Conservation (phyloP, 2,797 vertebrate genomes). For the Sorex maritimensis region DNA sequence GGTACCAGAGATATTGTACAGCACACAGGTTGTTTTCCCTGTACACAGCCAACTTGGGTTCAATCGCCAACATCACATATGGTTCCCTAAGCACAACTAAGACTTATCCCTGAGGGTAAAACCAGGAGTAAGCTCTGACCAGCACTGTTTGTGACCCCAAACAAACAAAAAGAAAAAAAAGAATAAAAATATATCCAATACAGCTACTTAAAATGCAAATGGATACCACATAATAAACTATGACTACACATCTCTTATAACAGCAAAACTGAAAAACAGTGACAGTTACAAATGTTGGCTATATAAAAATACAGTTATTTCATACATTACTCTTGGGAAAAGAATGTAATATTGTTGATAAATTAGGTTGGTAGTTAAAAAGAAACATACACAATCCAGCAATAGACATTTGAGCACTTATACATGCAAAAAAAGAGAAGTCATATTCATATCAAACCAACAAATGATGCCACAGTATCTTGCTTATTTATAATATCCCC, state of each 20-base stretch:
- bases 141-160: no score
- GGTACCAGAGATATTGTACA: no score
- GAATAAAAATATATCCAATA: background rate
- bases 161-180: no score
- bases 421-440: background rate
- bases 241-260: background rate
- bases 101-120: no score
- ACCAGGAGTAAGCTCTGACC: no score
- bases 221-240: background rate
- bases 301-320: background rate
- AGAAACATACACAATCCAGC: background rate
- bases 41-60: no score
- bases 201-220: background rate
- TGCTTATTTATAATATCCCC: background rate
- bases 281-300: background rate
- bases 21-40: no score
- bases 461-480: background rate
- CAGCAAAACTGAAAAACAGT: background rate
- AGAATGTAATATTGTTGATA: background rate
- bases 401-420: background rate
- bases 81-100: no score
- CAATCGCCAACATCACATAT: no score
- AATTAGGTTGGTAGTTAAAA: background rate
- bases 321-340: background rate
- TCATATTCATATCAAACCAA: background rate